Evolutionary conservation across 2,113 vertebrate species (phyloP).

Genomic region (Leiothrix lutea): DNA sequence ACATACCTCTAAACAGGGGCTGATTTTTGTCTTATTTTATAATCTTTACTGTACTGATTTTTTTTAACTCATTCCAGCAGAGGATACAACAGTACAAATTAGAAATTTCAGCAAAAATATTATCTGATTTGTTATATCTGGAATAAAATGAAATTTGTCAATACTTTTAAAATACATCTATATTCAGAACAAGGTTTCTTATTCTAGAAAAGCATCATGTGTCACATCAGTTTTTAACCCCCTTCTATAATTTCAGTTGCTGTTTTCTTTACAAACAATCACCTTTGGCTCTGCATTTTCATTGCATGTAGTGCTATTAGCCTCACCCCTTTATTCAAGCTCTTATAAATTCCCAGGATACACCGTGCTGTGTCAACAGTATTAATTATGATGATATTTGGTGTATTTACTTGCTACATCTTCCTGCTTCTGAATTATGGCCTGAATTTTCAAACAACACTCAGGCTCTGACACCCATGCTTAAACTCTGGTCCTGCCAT

Average conservation of each 20-base stretch:
- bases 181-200: neutral
- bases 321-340: neutral
- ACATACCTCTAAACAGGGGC: neutral
- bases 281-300: neutral
- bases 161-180: neutral
- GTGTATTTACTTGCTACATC: neutral
- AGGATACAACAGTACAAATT: neutral
- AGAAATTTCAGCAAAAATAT: neutral
- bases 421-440: neutral
- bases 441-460: neutral
- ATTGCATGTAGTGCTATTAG: neutral
- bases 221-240: neutral
- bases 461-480: neutral
- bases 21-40: neutral
- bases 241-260: neutral
- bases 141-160: neutral
- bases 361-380: neutral
- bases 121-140: neutral
- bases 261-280: neutral
- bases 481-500: neutral
- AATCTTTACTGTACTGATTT: rapidly evolving
- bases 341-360: neutral
- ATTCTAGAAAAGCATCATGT: neutral
- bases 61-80: neutral
- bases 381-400: neutral